Base-by-base conservation (phyloP, 2,888 invertebrate species). In the Leuctra nigra region DNA sequence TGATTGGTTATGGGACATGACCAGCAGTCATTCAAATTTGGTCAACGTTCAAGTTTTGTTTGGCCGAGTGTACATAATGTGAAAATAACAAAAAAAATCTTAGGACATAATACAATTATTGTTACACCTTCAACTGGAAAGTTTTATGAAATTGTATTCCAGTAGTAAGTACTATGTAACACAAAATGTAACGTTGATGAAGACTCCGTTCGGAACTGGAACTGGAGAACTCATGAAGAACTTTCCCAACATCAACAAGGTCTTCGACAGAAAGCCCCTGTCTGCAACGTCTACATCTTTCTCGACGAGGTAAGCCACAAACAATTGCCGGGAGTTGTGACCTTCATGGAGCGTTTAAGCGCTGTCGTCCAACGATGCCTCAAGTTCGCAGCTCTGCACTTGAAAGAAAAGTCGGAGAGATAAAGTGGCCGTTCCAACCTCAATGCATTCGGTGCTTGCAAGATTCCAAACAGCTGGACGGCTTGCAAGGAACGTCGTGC, bases 171-270 rank as follows among this genome's bases (percentile, higher is more conserved):
- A n/a, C n/a, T n/a, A n/a, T n/a, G n/a, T n/a, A n/a, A n/a, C n/a
- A n/a, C n/a, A n/a, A n/a, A n/a, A n/a, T n/a, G n/a, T n/a, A n/a
- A n/a, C 86, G 0, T 66, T 71, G 23, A 72, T 67, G 0, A 85
- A 83, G 69, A 82, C 84, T 50, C 75, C 76, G 66, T 90, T 90
- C 67, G 80, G 81, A 46, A 81, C 77, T 65, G 74, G 91, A 58
- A 86, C 88, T 66, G 77, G 82, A 0, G 79, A 82, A 20, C 71
- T 87, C 39, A 76, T 82, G 56, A 77, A 84, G 61, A 80, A 81
- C 65, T 83, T 83, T 64, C 23, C 18, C 4, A 53, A 53, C 46
- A 52, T 57, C 11, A 54, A 57, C 47, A 9, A 33, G 9, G 9
- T n/a, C 4, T 23, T 13, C 4, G 23, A 48, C 16, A 54, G 54